phyloP scores from a whole-genome alignment of 2,888 invertebrate species.

The Torymus aiolomorphi region DNA sequence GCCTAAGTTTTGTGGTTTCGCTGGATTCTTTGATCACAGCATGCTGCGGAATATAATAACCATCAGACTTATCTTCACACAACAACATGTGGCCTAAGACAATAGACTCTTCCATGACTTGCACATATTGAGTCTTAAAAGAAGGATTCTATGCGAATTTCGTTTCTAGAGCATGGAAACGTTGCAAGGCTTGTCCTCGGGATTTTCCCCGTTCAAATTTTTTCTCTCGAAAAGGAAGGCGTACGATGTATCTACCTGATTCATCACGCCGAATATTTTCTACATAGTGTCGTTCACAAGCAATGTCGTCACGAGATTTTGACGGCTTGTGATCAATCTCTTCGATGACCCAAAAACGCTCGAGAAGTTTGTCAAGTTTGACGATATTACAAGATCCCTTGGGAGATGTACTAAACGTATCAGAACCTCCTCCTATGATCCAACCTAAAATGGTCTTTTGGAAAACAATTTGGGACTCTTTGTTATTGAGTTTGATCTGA shows the following conservation, averaged over 20 bases:
- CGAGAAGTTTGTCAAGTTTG: not conserved
- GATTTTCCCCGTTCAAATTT: not conserved
- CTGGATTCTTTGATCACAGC: not conserved
- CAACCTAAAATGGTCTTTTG: too few species aligned
- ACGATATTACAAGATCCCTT: too few species aligned
- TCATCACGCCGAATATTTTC: constrained; percentile 2
- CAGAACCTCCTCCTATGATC: too few species aligned
- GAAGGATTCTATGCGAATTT: not conserved
- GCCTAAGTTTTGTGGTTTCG: not conserved
- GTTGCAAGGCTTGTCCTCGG: not conserved
- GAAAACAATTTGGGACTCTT: too few species aligned
- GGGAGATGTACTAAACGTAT: too few species aligned
- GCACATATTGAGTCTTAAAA: not conserved
- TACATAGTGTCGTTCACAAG: too few species aligned
- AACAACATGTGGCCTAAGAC: not conserved
- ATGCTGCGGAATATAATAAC: constrained; percentile 15
- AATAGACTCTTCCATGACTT: constrained; percentile 3
- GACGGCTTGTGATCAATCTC: not conserved
- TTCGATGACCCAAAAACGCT: not conserved
- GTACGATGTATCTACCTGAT: not conserved
- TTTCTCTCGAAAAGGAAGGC: not conserved
- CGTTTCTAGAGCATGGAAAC: not conserved
- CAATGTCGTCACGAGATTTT: too few species aligned
- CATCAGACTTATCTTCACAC: not conserved
- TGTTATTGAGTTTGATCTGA: too few species aligned